Evolutionary conservation across 1,140 invertebrate genomes (phyloP), one percentile per base, ranked within the genome.

Genomic region (Scaptomyza pallida): DNA sequence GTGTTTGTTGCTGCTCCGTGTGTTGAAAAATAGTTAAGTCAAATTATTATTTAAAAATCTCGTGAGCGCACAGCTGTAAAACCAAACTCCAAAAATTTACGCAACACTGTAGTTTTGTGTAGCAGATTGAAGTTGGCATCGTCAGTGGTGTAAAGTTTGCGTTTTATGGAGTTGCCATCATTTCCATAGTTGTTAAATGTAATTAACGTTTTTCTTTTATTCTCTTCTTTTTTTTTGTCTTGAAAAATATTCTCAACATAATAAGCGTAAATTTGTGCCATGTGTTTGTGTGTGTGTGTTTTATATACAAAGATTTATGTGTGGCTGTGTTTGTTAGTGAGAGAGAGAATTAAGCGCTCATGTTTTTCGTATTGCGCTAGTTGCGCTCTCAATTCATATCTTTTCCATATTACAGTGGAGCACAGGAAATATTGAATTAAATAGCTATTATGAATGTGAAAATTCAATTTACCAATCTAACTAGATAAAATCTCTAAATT

Each of bases 171-270:
- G 33, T 60, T 16, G 45, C 37, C 47, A 15, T n/a, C 30, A 55
- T 61, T 72, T 57, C 33, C 33, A 37, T 37, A 40, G 43, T 83
- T 70, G 26, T 79, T 70, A 23, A 68, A 60, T 72, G 70, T 68
- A 69, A 69, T 72, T 69, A 72, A 47, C 33, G 33, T 72, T 72
- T 68, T 69, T 72, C 69, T 60, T 68, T 60, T 68, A 15, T 47
- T 43, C 44, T 65, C 57, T 71, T 77, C 52, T 76, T 80, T 63
- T 77, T 82, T 76, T 80, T 69, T 77, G 82, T 37, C 33, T 26
- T 26, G 23, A 37, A 51, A 78, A 82, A 81, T 73, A 82, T 82
- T 82, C 79, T 82, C 78, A 82, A 81, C 74, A 82, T 82, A 82
- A 82, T 82, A 82, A 83, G 69, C 78, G 78, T 82, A 71, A 68